A percentile compares a stretch with the other conserved stretches of the same genome.
phyloP scores from a whole-genome alignment of 2,113 vertebrate genomes.

The Craseonycteris thonglongyai region DNA sequence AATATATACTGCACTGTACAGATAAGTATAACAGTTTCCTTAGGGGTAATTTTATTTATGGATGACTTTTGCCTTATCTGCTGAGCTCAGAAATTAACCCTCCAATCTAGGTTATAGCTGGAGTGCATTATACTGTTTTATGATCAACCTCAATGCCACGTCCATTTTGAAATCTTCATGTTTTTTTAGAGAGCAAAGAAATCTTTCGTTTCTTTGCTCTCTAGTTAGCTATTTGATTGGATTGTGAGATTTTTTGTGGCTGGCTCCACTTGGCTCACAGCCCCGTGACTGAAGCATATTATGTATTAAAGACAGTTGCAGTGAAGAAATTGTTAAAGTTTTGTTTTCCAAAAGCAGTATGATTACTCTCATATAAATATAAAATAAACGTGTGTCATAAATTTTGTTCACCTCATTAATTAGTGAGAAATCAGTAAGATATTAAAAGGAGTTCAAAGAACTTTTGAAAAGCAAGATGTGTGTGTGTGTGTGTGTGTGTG shows the following conservation, averaged over 20 bases:
- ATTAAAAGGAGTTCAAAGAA: not conserved
- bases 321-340: not conserved
- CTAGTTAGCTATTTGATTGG: not conserved
- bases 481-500: fast-evolving
- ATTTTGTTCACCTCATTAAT: not conserved
- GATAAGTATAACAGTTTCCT: not conserved
- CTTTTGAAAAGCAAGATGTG: not conserved
- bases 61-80: not conserved
- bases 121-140: not conserved
- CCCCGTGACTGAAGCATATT: not conserved
- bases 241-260: not conserved
- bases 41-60: not conserved
- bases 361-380: not conserved
- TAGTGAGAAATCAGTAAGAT: not conserved
- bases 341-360: not conserved
- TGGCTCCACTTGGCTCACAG: not conserved
- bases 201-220: conserved; percentile 38
- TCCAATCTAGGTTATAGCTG: not conserved
- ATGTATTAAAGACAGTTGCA: not conserved
- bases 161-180: not conserved
- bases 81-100: not conserved
- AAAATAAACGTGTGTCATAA: not conserved
- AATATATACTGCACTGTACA: not conserved
- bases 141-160: not conserved
- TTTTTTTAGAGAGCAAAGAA: not conserved